Conservation (phyloP, 1,140 invertebrate species). For the Cyclargus thomasi region DNA sequence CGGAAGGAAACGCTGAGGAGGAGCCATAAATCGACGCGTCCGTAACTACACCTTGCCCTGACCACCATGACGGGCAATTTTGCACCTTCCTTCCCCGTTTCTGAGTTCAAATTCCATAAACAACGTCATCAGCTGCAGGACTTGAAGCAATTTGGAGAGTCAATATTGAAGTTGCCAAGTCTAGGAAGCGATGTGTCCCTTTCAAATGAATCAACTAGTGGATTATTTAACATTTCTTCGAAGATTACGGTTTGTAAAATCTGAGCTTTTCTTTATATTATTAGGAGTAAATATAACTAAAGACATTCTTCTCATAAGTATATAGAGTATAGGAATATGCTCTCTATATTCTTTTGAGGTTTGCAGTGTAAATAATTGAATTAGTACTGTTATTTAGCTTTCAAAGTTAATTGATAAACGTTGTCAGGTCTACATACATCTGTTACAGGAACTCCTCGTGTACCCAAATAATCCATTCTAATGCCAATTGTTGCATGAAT, state of each 20-base stretch:
- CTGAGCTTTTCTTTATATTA: background rate
- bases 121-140: slow-evolving; percentile 58
- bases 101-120: slow-evolving; percentile 60
- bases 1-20: slow-evolving; percentile 63
- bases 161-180: slow-evolving; percentile 68
- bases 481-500: slow-evolving; percentile 2
- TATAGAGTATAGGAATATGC: too few species aligned
- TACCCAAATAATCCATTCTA: background rate
- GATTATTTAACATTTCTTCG: slow-evolving; percentile 30
- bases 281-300: too few species aligned
- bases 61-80: slow-evolving; percentile 43
- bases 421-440: background rate
- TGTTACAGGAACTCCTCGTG: background rate
- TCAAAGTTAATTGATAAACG: slow-evolving; percentile 5
- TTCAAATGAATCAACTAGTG: slow-evolving; percentile 53
- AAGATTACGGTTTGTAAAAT: background rate
- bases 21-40: slow-evolving; percentile 60
- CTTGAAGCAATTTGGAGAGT: slow-evolving; percentile 70
- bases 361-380: too few species aligned
- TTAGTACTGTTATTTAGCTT: background rate
- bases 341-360: too few species aligned
- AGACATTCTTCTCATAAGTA: too few species aligned
- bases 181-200: slow-evolving; percentile 53
- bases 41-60: slow-evolving; percentile 54
- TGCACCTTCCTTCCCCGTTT: slow-evolving; percentile 34